Evolutionary conservation across 1,140 invertebrate species (phyloP), one percentile per base, ranked within the genome.

Genomic region (Campodea augens): DNA sequence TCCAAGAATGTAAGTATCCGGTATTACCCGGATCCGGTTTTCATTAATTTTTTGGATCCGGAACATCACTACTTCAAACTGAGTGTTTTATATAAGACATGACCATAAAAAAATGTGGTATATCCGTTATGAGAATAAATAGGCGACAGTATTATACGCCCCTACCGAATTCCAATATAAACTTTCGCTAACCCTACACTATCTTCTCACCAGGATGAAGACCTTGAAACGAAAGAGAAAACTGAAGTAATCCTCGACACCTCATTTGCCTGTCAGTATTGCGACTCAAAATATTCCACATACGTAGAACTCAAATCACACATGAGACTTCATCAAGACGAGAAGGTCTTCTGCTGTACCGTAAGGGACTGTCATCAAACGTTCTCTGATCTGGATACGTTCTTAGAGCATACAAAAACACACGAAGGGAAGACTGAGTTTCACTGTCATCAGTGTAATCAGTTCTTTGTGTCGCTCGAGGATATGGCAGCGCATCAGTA

Each of bases 311-410:
- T 71, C 1, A 71, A 69, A 53, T 61, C 66, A 12, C 71, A 73
- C 54, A 63, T 69, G 59, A 64, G 64, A 25, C 46, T 51, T 27
- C 71, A 73, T 54, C 66, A 66, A 53, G 52, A 60, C 48, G 60
- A 70, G 53, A 71, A 72, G 61, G 74, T 78, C 3, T 78, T 74
- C 55, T 73, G 74, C 51, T 78, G 76, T 54, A 71, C 76, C 24
- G 66, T 77, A 52, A 70, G 66, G 44, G 65, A 63, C 15, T 78
- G 76, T 55, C 65, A 65, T 15, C 55, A 63, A 49, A 73, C 71
- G 49, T 79, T 77, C 51, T 57, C 64, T 27, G 72, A 77, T 20
- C 55, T 78, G 13, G 73, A 78, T 23, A 54, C 64, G n/a, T 77
- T 77, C 52, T 56, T 79, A 22, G 67, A 71, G 39, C 75, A 78